Percentiles rank a stretch among this genome's conserved stretches.
Conservation (phyloP, 2,888 invertebrate species). For the Masnerella sp. region DNA sequence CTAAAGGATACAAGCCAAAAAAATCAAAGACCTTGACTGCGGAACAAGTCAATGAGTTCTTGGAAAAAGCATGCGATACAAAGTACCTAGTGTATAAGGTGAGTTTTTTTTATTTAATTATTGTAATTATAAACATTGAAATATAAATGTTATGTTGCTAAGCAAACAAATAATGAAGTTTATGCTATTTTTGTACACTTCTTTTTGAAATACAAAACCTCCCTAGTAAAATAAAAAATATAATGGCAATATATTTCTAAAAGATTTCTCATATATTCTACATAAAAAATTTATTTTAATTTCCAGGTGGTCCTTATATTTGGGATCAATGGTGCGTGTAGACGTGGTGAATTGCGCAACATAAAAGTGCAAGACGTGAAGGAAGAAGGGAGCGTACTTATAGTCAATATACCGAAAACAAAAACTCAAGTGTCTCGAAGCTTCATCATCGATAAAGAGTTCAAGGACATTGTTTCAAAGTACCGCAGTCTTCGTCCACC, state of each 20-base stretch:
- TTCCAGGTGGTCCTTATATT: conserved; percentile 40
- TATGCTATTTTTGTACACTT: too few species aligned
- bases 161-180: too few species aligned
- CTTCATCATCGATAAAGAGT: conserved; percentile 20
- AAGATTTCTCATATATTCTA: too few species aligned
- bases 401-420: conserved; percentile 24
- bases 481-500: conserved; percentile 28
- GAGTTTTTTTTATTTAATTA: too few species aligned
- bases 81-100: conserved; percentile 56
- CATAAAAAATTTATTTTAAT: too few species aligned
- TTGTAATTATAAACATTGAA: too few species aligned
- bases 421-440: conserved; percentile 23
- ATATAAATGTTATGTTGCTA: too few species aligned
- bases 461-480: conserved; percentile 2
- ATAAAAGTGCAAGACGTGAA: conserved; percentile 20
- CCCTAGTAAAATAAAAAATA: too few species aligned
- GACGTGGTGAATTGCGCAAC: conserved; percentile 31
- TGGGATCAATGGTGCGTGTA: conserved; percentile 33
- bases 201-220: too few species aligned
- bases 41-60: conserved; percentile 22
- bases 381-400: conserved; percentile 23
- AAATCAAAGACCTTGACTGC: conserved; percentile 28
- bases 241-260: too few species aligned
- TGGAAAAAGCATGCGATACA: conserved; percentile 53
- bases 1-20: conserved; percentile 34